Evolutionary conservation across 2,797 vertebrate genomes (phyloP).

Genomic region (Spea hammondii): DNA sequence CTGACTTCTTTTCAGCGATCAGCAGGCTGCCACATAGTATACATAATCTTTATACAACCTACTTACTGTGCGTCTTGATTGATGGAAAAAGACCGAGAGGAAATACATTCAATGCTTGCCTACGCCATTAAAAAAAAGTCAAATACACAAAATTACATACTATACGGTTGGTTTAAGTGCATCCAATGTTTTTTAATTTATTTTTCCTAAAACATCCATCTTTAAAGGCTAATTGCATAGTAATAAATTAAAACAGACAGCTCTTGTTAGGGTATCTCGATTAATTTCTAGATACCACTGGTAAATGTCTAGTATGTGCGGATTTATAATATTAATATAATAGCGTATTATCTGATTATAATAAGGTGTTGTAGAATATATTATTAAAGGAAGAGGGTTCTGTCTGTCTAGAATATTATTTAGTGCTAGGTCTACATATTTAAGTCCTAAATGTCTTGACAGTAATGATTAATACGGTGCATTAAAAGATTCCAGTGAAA

Average conservation of each 20-base stretch:
- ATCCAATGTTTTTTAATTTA: no score
- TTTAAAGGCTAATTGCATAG: no score
- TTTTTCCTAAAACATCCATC: no score
- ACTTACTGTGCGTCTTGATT: background rate
- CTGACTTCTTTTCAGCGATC: conserved; percentile 1
- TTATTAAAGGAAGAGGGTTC: conserved; percentile 20
- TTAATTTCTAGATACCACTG: no score
- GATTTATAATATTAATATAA: background rate
- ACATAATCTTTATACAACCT: conserved; percentile 1
- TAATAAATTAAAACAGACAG: no score
- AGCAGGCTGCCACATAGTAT: background rate
- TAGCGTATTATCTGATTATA: background rate
- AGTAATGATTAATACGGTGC: conserved; percentile 81
- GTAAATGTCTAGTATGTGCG: no score
- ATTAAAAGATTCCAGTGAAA: conserved; percentile 82
- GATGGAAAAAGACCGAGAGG: background rate
- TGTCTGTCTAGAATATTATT: conserved; percentile 63
- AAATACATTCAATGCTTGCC: background rate
- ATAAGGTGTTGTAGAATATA: conserved; percentile 22
- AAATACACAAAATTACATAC: background rate
- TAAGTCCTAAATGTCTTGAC: conserved; percentile 73
- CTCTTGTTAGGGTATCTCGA: no score
- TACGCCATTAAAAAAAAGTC: no score
- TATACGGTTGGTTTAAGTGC: background rate
- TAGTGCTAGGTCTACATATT: conserved; percentile 74